These are phyloP conservation scores for Platerodrilus igneus DNA, from an alignment of 2,888 invertebrate genomes.

Conservation along the genomic window DNA sequence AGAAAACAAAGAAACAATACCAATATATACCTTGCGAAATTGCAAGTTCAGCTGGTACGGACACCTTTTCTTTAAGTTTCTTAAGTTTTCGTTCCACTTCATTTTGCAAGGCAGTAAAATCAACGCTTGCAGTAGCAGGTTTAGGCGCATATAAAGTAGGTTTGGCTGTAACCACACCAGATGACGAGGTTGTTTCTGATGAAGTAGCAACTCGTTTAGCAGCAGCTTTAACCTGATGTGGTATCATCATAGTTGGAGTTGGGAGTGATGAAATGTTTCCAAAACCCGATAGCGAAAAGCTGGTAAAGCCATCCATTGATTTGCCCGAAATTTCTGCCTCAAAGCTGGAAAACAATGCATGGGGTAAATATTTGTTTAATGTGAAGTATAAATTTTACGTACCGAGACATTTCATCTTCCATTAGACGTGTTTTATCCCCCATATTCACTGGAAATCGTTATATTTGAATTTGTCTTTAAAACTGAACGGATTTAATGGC, in stretches of 20 bases:
- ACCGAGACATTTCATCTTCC: constrained; percentile 91
- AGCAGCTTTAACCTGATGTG: constrained; percentile 60
- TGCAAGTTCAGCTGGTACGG: constrained; percentile 52
- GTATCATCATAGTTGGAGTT: constrained; percentile 63
- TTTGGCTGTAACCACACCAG: constrained; percentile 64
- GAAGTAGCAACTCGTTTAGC: constrained; percentile 44
- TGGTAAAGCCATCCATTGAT: constrained; percentile 57
- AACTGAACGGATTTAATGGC: too few species aligned
- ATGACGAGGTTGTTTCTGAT: constrained; percentile 47
- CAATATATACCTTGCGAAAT: constrained; percentile 25
- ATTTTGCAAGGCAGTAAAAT: constrained; percentile 53
- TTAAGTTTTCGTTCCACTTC: constrained; percentile 58
- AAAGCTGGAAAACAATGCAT: constrained; percentile 56
- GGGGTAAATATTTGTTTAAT: constrained; percentile 7
- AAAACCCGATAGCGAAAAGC: constrained; percentile 45
- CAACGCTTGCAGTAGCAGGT: constrained; percentile 45
- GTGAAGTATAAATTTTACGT: constrained; percentile 29
- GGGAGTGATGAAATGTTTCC: constrained; percentile 65
- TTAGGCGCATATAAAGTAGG: constrained; percentile 63
- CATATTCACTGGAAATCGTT: too few species aligned
- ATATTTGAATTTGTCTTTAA: too few species aligned
- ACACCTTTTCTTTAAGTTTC: constrained; percentile 63
- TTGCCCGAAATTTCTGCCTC: constrained; percentile 81
- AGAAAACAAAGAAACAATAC: not conserved
- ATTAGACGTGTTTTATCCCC: constrained; percentile 67